A percentile compares a stretch with the other conserved stretches of the same genome.
These are phyloP conservation scores for Lacanobia oleracea DNA, from an alignment of 2,888 invertebrate genomes.

Conservation along the genomic window DNA sequence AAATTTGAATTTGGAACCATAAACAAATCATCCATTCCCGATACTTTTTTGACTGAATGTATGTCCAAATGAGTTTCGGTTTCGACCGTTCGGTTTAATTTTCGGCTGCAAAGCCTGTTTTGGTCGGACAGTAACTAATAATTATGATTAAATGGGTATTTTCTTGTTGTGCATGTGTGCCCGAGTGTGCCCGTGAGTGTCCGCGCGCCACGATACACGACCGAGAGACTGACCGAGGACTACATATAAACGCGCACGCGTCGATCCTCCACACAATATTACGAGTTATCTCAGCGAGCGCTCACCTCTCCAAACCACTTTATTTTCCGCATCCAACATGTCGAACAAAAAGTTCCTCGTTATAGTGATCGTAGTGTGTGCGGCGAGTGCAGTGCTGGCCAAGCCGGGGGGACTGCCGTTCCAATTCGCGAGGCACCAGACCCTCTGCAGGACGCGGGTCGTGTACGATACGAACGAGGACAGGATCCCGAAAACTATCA, in stretches of 20 bases:
- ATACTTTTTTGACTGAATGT: no score
- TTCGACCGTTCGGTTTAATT: no score
- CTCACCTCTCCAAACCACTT: conserved; percentile 20
- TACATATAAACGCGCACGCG: conserved; percentile 35
- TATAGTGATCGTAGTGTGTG: conserved; percentile 26
- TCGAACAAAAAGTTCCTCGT: conserved; percentile 31
- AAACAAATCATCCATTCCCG: no score
- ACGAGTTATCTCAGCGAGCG: conserved; percentile 31
- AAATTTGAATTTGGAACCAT: no score
- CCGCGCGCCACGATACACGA: conserved; percentile 6
- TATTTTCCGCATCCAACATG: conserved; percentile 48
- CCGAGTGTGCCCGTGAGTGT: neutral
- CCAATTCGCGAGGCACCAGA: conserved; percentile 19
- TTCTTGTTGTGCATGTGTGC: neutral
- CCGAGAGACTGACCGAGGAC: no score
- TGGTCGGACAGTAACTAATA: no score
- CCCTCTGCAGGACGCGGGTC: conserved; percentile 65
- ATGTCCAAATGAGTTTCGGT: no score
- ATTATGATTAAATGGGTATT: neutral
- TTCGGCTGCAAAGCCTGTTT: no score
- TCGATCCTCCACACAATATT: conserved; percentile 29
- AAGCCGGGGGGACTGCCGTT: conserved; percentile 35
- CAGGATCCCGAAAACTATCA: conserved; percentile 77
- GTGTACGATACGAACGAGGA: conserved; percentile 67
- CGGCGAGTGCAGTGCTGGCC: conserved; percentile 24